Evolutionary conservation across 2,113 vertebrate genomes (phyloP), one percentile per base, ranked within the genome.

Genomic region (Origma solitaria): DNA sequence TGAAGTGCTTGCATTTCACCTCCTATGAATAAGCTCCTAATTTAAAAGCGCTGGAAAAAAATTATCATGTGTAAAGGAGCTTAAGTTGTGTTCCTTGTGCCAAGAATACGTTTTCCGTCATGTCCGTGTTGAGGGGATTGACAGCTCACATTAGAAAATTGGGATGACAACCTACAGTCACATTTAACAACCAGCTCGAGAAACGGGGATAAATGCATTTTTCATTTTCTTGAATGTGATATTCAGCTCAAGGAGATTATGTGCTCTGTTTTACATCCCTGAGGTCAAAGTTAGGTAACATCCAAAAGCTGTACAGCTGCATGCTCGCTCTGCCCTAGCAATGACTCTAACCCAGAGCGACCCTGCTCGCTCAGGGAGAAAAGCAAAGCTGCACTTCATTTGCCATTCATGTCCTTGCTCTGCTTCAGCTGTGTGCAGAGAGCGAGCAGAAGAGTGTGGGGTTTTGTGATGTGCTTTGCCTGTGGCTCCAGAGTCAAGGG

Each of bases 1-100:
- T 31, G 54, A 79, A 83, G 31, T 93, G 75, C 51, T 8, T 49
- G 2, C 23, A 7, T 78, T 89, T 78, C 82, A 78, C 42, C 70
- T 93, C 82, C 95, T 76, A 5, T 42, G 6, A 68, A 15, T 61
- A 53, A 50, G 40, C 27, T 94, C 44, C 84, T 44, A 24, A 56
- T 86, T 70, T 86, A 88, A 90, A 93, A 86, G 71, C 57, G 30
- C 9, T 88, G 90, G 51, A n/a, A 92, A 94, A 91, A 86, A 65
- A 66, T 19, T 40, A 33, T 22, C 60, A 66, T 47, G 82, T 40
- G 19, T 38, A 78, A 88, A 82, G 31, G 54, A 78, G 35, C 68
- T 92, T 54, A 80, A 92, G 25, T 54, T 81, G 51, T 35, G 62
- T 69, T 50, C 62, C 38, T 9, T 56, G 42, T 90, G 54, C 78